Conservation (phyloP, 2,797 vertebrate species). For the Fistularia commersonii region DNA sequence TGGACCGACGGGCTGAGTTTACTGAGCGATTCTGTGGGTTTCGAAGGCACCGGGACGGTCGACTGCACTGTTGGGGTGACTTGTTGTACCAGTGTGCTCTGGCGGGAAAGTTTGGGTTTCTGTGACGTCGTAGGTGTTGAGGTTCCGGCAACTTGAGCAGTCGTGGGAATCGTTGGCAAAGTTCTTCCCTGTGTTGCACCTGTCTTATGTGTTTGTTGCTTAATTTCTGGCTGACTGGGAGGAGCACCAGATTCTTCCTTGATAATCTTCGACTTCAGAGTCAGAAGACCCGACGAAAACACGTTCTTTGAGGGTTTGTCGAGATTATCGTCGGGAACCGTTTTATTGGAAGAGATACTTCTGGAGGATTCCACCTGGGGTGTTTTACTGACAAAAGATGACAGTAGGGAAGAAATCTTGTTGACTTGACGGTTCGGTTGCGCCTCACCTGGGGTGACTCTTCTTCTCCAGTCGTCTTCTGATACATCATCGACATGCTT, state of each 20-base stretch:
- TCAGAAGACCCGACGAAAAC: slow-evolving; percentile 67
- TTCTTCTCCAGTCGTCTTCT: slow-evolving; percentile 76
- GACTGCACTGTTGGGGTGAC: slow-evolving; percentile 38
- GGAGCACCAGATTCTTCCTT: slow-evolving; percentile 60
- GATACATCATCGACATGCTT: slow-evolving; percentile 75
- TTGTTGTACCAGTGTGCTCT: slow-evolving; percentile 66
- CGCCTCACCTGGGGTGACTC: slow-evolving; percentile 69
- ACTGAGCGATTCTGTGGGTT: slow-evolving; percentile 67
- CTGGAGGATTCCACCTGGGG: slow-evolving; percentile 66
- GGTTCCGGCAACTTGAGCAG: slow-evolving; percentile 31
- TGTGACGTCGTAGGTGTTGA: slow-evolving; percentile 42
- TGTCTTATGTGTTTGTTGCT: slow-evolving; percentile 36
- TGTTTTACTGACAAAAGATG: slow-evolving; percentile 80
- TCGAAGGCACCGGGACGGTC: slow-evolving; percentile 61
- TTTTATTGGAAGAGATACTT: slow-evolving; percentile 29
- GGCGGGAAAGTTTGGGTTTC: slow-evolving; percentile 72
- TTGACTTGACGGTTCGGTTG: slow-evolving; percentile 75
- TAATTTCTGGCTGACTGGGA: slow-evolving; percentile 38
- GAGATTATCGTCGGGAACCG: slow-evolving; percentile 12
- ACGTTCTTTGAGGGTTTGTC: slow-evolving; percentile 63
- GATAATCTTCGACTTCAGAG: slow-evolving; percentile 72
- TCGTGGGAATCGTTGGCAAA: slow-evolving; percentile 60
- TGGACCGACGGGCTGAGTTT: slow-evolving; percentile 39
- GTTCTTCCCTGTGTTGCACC: slow-evolving; percentile 40
- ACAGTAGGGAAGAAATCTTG: slow-evolving; percentile 82